Percentiles rank a stretch among this genome's conserved stretches.
phyloP scores from a whole-genome alignment of 1,140 invertebrate species.

The Plodia interpunctella region DNA sequence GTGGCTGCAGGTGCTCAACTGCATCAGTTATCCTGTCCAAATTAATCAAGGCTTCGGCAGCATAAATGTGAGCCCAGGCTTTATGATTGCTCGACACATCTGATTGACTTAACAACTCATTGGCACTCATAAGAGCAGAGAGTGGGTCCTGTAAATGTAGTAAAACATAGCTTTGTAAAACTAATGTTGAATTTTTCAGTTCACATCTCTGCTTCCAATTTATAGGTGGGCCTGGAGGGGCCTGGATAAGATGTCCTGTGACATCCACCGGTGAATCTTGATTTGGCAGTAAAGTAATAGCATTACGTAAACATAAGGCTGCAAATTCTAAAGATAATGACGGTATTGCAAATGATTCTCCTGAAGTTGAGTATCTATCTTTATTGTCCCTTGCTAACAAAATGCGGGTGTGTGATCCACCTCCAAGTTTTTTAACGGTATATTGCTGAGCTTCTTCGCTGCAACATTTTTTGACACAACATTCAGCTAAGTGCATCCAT shows the following conservation, averaged over 20 bases:
- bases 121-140: conserved; percentile 87
- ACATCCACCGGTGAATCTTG: conserved; percentile 52
- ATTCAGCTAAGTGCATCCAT: conserved; percentile 96
- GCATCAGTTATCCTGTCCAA: conserved; percentile 91
- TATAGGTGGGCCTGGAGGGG: conserved; percentile 64
- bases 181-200: conserved; percentile 82
- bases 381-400: conserved; percentile 57
- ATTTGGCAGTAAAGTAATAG: conserved; percentile 79
- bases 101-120: conserved; percentile 80
- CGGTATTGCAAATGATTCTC: conserved; percentile 88
- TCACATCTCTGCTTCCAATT: conserved; percentile 69
- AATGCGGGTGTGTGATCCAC: conserved; percentile 64
- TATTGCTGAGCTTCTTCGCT: conserved; percentile 59
- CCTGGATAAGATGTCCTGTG: conserved; percentile 55
- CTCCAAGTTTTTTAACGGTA: conserved; percentile 62
- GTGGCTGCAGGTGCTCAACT: conserved; percentile 89
- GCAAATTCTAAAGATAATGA: conserved; percentile 94
- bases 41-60: conserved; percentile 91
- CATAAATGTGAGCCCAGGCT: conserved; percentile 91
- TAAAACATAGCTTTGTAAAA: conserved; percentile 89
- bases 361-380: conserved; percentile 75
- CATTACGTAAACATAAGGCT: conserved; percentile 91
- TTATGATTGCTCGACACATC: conserved; percentile 76
- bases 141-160: conserved; percentile 91
- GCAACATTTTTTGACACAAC: conserved; percentile 80